These are phyloP conservation scores for Rhagonycha lutea DNA, from an alignment of 2,888 invertebrate genomes.

Conservation along the genomic window DNA sequence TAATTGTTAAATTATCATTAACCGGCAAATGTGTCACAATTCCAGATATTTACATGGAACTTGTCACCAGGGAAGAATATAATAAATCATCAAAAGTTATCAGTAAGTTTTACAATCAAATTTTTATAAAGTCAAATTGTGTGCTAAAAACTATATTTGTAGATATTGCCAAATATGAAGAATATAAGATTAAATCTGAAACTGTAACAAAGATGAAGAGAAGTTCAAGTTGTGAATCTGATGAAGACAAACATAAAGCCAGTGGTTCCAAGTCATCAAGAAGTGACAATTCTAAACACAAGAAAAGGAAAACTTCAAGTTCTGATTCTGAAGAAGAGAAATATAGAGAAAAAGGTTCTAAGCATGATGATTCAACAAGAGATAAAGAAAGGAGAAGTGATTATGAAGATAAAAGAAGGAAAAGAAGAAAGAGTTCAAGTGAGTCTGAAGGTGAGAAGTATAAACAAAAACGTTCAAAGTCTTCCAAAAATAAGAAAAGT, in stretches of 20 bases:
- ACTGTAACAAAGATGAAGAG: not conserved
- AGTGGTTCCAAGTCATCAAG: not conserved
- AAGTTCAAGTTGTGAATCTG: not conserved
- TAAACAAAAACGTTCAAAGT: not conserved
- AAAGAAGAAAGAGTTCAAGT: not conserved
- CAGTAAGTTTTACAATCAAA: slow-evolving; percentile 66
- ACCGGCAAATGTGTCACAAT: slow-evolving; percentile 70
- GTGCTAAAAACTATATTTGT: slow-evolving; percentile 42
- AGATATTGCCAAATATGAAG: slow-evolving; percentile 75
- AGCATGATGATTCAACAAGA: not conserved
- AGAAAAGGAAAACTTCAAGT: not conserved
- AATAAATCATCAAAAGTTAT: slow-evolving; percentile 81
- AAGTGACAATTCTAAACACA: not conserved
- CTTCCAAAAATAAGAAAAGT: not conserved
- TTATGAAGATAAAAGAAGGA: not conserved
- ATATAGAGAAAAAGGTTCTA: not conserved
- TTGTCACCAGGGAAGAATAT: slow-evolving; percentile 81
- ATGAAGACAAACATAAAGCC: not conserved
- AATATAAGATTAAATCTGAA: slow-evolving; percentile 55
- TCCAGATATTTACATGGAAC: slow-evolving; percentile 77
- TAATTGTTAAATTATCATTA: slow-evolving; percentile 75
- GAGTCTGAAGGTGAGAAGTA: not conserved
- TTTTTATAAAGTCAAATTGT: not conserved
- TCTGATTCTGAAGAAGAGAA: not conserved
- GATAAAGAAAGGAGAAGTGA: not conserved